Evolutionary conservation across 2,888 invertebrate genomes (phyloP).

Genomic region (Coremacera marginata): DNA sequence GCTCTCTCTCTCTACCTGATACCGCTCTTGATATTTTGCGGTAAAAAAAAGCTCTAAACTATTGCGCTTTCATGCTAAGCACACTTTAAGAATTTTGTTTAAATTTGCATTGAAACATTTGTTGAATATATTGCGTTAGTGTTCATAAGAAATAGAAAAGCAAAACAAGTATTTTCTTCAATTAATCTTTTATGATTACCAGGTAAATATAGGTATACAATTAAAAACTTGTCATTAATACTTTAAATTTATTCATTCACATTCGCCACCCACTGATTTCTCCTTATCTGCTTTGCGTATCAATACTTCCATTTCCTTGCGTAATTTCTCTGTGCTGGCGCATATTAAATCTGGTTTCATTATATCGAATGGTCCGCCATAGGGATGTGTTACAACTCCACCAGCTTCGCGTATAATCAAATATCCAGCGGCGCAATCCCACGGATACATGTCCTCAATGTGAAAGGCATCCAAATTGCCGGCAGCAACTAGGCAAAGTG

Average conservation of each 20-base stretch:
- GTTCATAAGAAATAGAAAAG: too few relatives aligned
- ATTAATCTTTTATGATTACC: not conserved
- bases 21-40: too few relatives aligned
- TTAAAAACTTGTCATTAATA: not conserved
- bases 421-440: conserved; percentile 84
- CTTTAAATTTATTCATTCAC: not conserved
- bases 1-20: too few relatives aligned
- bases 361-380: conserved; percentile 72
- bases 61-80: too few relatives aligned
- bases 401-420: conserved; percentile 84
- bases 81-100: too few relatives aligned
- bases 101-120: too few relatives aligned
- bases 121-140: not conserved
- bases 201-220: not conserved
- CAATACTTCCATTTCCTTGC: conserved; percentile 70
- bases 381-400: conserved; percentile 77
- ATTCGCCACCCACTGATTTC: conserved; percentile 55
- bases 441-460: conserved; percentile 79
- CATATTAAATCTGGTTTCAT: conserved; percentile 73
- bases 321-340: conserved; percentile 70
- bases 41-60: too few relatives aligned
- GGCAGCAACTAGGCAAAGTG: conserved; percentile 79
- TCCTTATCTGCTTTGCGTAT: conserved; percentile 71
- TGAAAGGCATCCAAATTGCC: conserved; percentile 79
- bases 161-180: too few relatives aligned